Evolutionary conservation across 2,113 vertebrate species (phyloP).

Genomic region (Numenius arquata): DNA sequence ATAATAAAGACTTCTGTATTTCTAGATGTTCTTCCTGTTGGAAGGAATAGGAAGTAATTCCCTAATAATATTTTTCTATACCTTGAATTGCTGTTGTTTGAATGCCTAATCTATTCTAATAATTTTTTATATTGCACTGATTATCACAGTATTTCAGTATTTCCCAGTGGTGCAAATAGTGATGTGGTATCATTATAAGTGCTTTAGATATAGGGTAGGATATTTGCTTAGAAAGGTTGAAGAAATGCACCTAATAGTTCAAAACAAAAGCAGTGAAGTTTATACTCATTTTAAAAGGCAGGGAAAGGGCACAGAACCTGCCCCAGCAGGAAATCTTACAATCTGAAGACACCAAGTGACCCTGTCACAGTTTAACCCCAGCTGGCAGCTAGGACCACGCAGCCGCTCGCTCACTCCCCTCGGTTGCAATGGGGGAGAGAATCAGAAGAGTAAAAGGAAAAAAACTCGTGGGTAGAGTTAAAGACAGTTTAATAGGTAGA

Average conservation of each 20-base stretch:
- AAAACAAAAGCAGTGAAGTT: not conserved
- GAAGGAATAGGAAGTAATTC: not conserved
- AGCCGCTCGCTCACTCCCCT: not conserved
- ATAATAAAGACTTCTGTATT: not conserved
- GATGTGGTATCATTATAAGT: not conserved
- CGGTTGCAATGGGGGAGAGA: not conserved
- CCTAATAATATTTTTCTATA: not conserved
- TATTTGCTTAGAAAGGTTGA: not conserved
- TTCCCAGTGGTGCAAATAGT: not conserved
- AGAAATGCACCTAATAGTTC: not conserved
- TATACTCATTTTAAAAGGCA: not conserved
- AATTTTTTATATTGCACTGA: fast-evolving
- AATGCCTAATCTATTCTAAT: not conserved
- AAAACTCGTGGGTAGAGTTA: not conserved
- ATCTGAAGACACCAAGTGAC: not conserved
- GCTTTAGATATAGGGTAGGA: not conserved
- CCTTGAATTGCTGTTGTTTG: not conserved
- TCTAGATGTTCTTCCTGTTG: not conserved
- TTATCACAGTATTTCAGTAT: not conserved
- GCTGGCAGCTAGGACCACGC: not conserved
- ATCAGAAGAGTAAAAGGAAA: not conserved
- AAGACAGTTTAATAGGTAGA: not conserved
- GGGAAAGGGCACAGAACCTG: not conserved
- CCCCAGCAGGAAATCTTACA: not conserved
- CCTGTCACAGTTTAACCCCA: not conserved